Percentiles rank a stretch among this genome's conserved stretches.
phyloP scores from a whole-genome alignment of 2,888 invertebrate species.

The Melanchra persicariae region DNA sequence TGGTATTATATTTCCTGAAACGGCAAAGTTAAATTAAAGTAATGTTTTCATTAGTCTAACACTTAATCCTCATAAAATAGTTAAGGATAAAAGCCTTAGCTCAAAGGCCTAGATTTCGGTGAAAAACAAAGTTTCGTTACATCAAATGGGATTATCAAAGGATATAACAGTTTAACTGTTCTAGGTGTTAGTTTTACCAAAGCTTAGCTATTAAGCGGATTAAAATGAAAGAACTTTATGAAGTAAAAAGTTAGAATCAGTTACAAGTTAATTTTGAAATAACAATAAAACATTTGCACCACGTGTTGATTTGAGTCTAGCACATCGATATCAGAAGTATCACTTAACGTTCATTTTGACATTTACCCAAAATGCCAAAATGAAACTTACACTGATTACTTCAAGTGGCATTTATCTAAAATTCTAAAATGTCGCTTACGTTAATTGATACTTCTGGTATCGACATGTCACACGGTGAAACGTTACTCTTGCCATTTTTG shows the following conservation, averaged over 20 bases:
- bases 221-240: conserved; percentile 4
- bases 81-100: conserved; percentile 1
- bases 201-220: conserved; percentile 32
- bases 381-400: too few relatives aligned
- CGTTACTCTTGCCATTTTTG: too few relatives aligned
- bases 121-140: conserved; percentile 30
- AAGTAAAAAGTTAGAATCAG: background rate
- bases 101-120: conserved; percentile 28
- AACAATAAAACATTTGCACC: too few relatives aligned
- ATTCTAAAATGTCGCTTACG: too few relatives aligned
- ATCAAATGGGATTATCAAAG: conserved; percentile 36
- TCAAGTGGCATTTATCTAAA: too few relatives aligned
- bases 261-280: background rate
- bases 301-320: too few relatives aligned
- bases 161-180: conserved; percentile 37
- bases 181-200: conserved; percentile 25
- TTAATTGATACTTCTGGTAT: too few relatives aligned
- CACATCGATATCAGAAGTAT: too few relatives aligned
- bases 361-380: too few relatives aligned
- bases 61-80: conserved; percentile 6
- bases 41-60: conserved; percentile 1
- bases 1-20: background rate
- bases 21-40: background rate
- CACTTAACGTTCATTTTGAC: too few relatives aligned
- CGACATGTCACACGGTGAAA: too few relatives aligned